These are phyloP conservation scores for Agrochola lota DNA, from an alignment of 2,888 invertebrate genomes.

Conservation along the genomic window DNA sequence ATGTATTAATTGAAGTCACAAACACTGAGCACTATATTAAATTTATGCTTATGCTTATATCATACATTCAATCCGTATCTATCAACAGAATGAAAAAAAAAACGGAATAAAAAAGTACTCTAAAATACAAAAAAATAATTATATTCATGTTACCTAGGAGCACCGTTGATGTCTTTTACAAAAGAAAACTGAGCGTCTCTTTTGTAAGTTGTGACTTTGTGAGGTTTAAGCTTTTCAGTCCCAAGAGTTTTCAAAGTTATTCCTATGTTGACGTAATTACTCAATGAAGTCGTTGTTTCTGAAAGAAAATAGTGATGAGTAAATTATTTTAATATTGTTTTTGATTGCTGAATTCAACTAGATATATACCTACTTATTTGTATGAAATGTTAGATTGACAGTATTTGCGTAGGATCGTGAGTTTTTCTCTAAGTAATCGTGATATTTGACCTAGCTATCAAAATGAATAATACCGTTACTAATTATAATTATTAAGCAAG, in stretches of 20 bases:
- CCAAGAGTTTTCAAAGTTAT: constrained; percentile 1
- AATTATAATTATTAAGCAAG: not conserved
- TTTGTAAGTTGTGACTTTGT: constrained; percentile 36
- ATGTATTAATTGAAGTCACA: not conserved
- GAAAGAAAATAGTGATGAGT: not conserved
- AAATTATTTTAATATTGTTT: not conserved
- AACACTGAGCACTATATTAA: not conserved
- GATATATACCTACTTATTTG: not conserved
- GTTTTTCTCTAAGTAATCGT: not conserved
- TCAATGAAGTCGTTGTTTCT: not conserved
- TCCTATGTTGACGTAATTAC: not conserved
- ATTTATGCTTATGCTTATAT: not conserved
- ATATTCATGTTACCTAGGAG: constrained; percentile 9
- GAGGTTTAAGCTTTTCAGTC: not conserved
- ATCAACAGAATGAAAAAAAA: accelerated
- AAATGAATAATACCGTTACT: not conserved
- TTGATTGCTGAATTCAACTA: not conserved
- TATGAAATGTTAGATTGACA: not conserved
- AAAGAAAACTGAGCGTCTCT: constrained; percentile 64
- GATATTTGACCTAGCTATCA: not conserved
- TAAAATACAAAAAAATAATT: not conserved
- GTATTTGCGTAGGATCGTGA: not conserved
- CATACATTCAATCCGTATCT: not conserved
- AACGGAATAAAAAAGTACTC: not conserved
- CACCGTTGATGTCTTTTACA: constrained; percentile 83